Percentiles rank a stretch among this genome's conserved stretches.
Evolutionary conservation across 2,113 vertebrate species (phyloP).

Genomic region (Notothenia rossii): DNA sequence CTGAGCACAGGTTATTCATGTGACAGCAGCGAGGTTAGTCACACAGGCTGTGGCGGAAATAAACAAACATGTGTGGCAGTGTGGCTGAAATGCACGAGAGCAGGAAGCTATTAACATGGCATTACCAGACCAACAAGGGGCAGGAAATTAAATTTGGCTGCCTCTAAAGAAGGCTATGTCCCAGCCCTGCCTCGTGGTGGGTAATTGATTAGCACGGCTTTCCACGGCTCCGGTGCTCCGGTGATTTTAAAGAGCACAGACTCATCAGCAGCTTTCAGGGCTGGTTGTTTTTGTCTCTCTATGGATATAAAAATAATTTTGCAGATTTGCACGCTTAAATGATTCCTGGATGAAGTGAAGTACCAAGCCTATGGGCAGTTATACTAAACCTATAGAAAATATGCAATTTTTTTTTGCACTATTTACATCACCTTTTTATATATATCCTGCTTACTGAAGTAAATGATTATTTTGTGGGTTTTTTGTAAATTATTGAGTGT

Average conservation of each 20-base stretch:
- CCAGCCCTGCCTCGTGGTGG: conserved; percentile 60
- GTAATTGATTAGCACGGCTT: conserved; percentile 79
- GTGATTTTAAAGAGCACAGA: background rate
- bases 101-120: conserved; percentile 86
- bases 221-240: conserved; percentile 54
- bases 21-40: conserved; percentile 8
- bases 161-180: conserved; percentile 80
- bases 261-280: background rate
- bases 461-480: no score
- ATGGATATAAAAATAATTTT: background rate
- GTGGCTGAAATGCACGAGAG: conserved; percentile 75
- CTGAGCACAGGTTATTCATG: conserved; percentile 42
- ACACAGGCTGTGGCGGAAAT: conserved; percentile 59
- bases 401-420: no score
- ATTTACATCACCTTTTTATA: no score
- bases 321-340: background rate
- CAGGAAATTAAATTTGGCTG: conserved; percentile 85
- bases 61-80: conserved; percentile 64
- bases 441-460: no score
- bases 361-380: background rate
- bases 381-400: background rate
- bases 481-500: no score
- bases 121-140: conserved; percentile 82
- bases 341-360: background rate
- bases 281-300: background rate